Evolutionary conservation across 2,888 invertebrate species (phyloP).

Genomic region (Erebia epiphron): DNA sequence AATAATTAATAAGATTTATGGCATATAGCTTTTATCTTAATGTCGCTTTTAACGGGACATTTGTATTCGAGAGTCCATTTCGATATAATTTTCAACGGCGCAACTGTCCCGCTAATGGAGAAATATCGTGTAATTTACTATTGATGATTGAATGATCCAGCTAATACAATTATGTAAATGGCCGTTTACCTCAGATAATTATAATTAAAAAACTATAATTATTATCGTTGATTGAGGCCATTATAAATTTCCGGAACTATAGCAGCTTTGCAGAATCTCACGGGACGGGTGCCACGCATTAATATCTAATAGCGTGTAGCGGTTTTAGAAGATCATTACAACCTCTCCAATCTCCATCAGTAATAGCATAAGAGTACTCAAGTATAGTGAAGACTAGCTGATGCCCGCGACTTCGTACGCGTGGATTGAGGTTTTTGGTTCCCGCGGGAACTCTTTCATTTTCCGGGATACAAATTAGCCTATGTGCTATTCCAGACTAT

Average conservation of each 20-base stretch:
- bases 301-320: background rate
- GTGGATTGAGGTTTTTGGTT: too few species aligned
- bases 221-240: constrained; percentile 30
- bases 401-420: too few species aligned
- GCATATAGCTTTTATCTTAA: constrained; percentile 78
- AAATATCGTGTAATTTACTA: constrained; percentile 70
- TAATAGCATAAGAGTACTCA: background rate
- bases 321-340: background rate
- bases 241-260: constrained; percentile 4
- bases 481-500: too few species aligned
- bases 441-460: too few species aligned
- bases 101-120: constrained; percentile 72
- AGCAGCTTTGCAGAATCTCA: constrained; percentile 1
- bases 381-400: too few species aligned
- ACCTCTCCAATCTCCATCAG: background rate
- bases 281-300: background rate
- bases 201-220: constrained; percentile 41
- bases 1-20: constrained; percentile 79
- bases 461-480: too few species aligned
- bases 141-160: constrained; percentile 70
- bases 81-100: constrained; percentile 68
- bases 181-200: constrained; percentile 53
- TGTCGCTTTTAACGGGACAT: constrained; percentile 75
- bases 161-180: constrained; percentile 49
- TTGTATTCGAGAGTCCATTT: constrained; percentile 73